These are phyloP conservation scores for Apodemia hepburni DNA, from an alignment of 2,888 invertebrate species.

Conservation along the genomic window DNA sequence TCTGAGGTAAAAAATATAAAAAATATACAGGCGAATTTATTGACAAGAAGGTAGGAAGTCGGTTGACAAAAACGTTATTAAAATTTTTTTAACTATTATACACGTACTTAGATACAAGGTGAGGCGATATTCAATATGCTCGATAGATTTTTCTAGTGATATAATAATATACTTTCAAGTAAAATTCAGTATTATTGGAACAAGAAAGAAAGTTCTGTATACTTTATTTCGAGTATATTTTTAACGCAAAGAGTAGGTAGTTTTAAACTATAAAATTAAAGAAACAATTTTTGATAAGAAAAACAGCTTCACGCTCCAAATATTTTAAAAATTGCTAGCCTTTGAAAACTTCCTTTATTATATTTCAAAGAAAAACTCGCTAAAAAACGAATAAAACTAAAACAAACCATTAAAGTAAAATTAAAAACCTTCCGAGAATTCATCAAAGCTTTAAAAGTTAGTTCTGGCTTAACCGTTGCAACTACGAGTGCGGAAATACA, in stretches of 20 bases:
- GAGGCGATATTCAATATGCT: too few relatives aligned
- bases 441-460: conserved; percentile 49
- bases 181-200: too few relatives aligned
- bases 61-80: too few relatives aligned
- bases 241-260: background rate
- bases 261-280: conserved; percentile 13
- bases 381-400: conserved; percentile 31
- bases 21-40: too few relatives aligned
- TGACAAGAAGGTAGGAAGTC: too few relatives aligned
- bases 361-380: conserved; percentile 32
- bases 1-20: too few relatives aligned
- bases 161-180: too few relatives aligned
- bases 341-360: conserved; percentile 32
- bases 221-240: background rate
- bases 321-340: conserved; percentile 17
- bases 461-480: conserved; percentile 45
- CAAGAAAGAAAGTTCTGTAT: too few relatives aligned
- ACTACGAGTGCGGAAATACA: conserved; percentile 43
- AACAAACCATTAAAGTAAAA: conserved; percentile 39
- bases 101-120: too few relatives aligned
- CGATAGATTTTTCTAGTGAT: too few relatives aligned
- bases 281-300: conserved; percentile 15
- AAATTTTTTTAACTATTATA: too few relatives aligned
- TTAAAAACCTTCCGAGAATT: conserved; percentile 42
- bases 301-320: conserved; percentile 15